Percentiles rank a stretch among this genome's conserved stretches.
Evolutionary conservation across 2,113 vertebrate species (phyloP).

Genomic region (Paedocypris sp.): DNA sequence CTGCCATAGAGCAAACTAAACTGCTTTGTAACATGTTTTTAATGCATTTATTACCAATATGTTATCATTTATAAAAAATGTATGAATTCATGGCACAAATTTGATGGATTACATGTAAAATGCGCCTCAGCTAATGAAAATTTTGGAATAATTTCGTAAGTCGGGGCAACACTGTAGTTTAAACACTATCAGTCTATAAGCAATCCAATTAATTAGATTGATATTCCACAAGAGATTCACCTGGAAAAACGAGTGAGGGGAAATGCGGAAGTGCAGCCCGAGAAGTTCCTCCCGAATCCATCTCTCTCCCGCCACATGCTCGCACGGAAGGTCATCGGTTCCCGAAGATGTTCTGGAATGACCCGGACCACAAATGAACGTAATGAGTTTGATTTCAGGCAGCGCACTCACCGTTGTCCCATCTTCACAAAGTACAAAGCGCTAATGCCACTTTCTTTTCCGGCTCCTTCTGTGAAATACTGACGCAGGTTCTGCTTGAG

Average conservation of each 20-base stretch:
- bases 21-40: no score
- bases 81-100: no score
- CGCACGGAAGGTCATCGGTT: constrained; percentile 76
- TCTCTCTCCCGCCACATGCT: constrained; percentile 74
- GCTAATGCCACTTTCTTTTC: constrained; percentile 73
- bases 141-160: no score
- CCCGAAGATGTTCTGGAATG: constrained; percentile 73
- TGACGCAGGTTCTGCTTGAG: constrained; percentile 70
- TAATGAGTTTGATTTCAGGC: not conserved
- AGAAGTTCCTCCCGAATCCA: constrained; percentile 85
- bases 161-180: no score
- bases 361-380: not conserved
- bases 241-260: constrained; percentile 94
- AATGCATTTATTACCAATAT: no score
- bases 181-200: no score
- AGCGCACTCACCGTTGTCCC: constrained; percentile 74
- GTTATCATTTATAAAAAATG: no score
- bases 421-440: constrained; percentile 87
- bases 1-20: no score
- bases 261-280: constrained; percentile 83
- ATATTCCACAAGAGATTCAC: constrained; percentile 52
- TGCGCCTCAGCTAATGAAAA: no score
- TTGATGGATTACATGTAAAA: no score
- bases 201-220: no score
- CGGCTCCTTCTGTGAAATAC: constrained; percentile 72